phyloP scores from a whole-genome alignment of 1,140 invertebrate species.

The Drosophila triauraria region DNA sequence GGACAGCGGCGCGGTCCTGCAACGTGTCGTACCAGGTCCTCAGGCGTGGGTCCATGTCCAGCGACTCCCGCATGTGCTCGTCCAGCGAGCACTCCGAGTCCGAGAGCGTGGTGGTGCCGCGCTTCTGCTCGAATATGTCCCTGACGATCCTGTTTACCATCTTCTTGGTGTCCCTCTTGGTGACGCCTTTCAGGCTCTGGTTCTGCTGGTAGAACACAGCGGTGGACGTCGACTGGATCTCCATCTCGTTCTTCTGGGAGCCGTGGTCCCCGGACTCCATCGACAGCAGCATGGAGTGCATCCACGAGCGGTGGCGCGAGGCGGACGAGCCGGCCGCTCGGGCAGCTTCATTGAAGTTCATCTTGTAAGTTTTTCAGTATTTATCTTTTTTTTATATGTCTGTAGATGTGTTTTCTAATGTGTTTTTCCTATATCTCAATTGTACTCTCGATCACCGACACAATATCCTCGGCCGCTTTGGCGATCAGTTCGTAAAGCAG shows the following conservation, averaged over 20 bases:
- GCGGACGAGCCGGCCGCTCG: neutral
- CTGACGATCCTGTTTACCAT: constrained; percentile 49
- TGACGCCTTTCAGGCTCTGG: neutral
- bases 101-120: constrained; percentile 7
- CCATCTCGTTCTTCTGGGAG: constrained; percentile 7
- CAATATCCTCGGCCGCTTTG: constrained; percentile 60
- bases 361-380: neutral
- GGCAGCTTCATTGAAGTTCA: no score
- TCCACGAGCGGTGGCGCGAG: constrained; percentile 3
- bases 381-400: neutral
- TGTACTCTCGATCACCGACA: constrained; percentile 69
- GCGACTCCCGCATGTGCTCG: neutral
- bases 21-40: constrained; percentile 63
- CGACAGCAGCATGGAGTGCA: constrained; percentile 4
- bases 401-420: neutral
- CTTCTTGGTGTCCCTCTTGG: constrained; percentile 7
- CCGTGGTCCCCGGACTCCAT: neutral
- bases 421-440: constrained; percentile 16
- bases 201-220: fast-evolving
- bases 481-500: constrained; percentile 55
- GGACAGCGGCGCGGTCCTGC: constrained; percentile 38
- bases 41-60: constrained; percentile 64
- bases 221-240: constrained; percentile 1
- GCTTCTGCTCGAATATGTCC: constrained; percentile 34
- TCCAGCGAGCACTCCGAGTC: constrained; percentile 17